These are phyloP conservation scores for Callipepla squamata DNA, from an alignment of 2,113 vertebrate genomes.

Conservation along the genomic window DNA sequence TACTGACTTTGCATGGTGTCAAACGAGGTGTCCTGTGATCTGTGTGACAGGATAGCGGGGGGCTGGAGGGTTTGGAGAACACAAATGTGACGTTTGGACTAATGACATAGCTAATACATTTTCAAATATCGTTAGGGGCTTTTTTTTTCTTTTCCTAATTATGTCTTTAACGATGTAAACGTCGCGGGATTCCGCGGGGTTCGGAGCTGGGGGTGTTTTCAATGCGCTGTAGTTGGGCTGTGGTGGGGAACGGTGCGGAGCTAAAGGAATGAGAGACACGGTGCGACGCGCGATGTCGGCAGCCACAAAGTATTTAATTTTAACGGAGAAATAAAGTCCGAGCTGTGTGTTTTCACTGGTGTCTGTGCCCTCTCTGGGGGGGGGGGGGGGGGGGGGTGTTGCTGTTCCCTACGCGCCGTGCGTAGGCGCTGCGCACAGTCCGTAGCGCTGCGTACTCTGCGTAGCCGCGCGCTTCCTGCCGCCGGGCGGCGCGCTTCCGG, in stretches of 20 bases:
- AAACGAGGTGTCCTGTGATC: slow-evolving; percentile 73
- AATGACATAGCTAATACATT: slow-evolving; percentile 51
- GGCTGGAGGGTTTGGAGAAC: slow-evolving; percentile 35
- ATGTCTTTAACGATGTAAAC: slow-evolving; percentile 65
- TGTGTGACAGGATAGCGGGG: slow-evolving; percentile 44
- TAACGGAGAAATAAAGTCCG: slow-evolving; percentile 54
- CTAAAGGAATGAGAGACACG: background rate
- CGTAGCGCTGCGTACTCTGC: background rate
- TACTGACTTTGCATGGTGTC: slow-evolving; percentile 80
- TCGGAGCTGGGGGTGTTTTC: slow-evolving; percentile 31
- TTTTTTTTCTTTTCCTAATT: slow-evolving; percentile 53
- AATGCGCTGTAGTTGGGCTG: background rate
- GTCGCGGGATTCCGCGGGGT: background rate
- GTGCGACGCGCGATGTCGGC: slow-evolving; percentile 28
- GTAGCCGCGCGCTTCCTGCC: background rate
- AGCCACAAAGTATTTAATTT: slow-evolving; percentile 59
- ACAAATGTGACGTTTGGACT: slow-evolving; percentile 52
- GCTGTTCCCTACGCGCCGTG: too few species aligned
- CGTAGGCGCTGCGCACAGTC: too few species aligned
- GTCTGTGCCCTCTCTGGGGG: slow-evolving; percentile 5
- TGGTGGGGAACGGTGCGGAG: background rate
- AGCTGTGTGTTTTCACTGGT: slow-evolving; percentile 39
- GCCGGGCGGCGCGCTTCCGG: background rate
- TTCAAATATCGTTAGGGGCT: slow-evolving; percentile 27
- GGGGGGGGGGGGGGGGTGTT: too few species aligned